Conservation (phyloP, 2,113 vertebrate species). For the Crotalus helleri region DNA sequence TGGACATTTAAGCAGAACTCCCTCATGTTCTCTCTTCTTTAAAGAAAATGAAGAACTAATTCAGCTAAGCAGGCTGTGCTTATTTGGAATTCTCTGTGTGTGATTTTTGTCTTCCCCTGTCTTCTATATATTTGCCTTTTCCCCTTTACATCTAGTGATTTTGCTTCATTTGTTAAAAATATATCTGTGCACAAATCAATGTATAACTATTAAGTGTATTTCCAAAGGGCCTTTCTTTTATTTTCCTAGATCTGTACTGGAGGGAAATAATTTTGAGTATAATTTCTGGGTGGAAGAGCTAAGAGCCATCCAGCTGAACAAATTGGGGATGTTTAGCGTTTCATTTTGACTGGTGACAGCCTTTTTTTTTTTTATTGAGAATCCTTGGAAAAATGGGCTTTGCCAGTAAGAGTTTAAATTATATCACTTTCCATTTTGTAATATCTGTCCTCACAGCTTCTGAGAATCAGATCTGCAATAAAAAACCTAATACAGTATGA, state of each 20-base stretch:
- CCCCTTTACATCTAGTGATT: background rate
- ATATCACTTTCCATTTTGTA: background rate
- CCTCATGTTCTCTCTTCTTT: background rate
- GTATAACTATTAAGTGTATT: background rate
- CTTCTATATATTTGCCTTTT: background rate
- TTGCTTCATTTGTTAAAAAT: background rate
- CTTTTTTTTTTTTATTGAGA: background rate
- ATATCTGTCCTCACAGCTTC: background rate
- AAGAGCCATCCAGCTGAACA: too few relatives aligned
- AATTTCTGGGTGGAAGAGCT: too few relatives aligned
- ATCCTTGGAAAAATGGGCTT: background rate
- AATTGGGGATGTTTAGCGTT: background rate
- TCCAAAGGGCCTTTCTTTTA: background rate
- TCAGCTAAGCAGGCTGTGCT: background rate
- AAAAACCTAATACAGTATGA: background rate
- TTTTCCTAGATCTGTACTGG: background rate
- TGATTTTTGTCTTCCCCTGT: background rate
- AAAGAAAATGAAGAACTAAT: background rate
- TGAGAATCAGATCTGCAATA: background rate
- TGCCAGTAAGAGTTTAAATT: background rate
- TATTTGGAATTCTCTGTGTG: background rate
- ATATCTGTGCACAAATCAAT: background rate
- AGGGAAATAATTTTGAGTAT: too few relatives aligned
- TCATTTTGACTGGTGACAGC: background rate
- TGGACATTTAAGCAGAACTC: background rate